phyloP scores from a whole-genome alignment of 1,140 invertebrate genomes.

The Philaenus spumarius region DNA sequence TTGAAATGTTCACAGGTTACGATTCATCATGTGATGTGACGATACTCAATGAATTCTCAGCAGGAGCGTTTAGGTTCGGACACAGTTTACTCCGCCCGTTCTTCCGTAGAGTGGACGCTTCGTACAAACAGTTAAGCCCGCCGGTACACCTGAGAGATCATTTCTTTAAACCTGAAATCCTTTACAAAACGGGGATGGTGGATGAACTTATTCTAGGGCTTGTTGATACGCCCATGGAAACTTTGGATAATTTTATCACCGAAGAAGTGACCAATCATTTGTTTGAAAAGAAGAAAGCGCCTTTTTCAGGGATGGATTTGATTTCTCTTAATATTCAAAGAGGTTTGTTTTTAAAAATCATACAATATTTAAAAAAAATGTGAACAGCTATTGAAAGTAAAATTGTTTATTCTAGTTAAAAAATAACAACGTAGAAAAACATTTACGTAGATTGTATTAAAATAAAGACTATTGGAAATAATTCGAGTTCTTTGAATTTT shows the following conservation, averaged over 20 bases:
- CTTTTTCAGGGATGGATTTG: constrained; percentile 80
- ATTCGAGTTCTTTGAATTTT: no score
- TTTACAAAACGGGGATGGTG: constrained; percentile 53
- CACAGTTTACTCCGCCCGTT: constrained; percentile 55
- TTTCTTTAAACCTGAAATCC: constrained; percentile 52
- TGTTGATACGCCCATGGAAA: constrained; percentile 84
- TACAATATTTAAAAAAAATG: no score
- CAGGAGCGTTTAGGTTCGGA: constrained; percentile 56
- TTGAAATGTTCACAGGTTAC: constrained; percentile 42
- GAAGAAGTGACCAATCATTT: constrained; percentile 91
- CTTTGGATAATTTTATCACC: constrained; percentile 84
- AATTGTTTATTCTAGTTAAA: no score
- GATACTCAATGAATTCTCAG: constrained; percentile 58
- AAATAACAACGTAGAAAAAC: no score
- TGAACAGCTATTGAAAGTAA: no score
- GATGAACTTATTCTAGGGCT: constrained; percentile 83
- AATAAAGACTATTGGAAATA: no score
- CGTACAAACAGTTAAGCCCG: constrained; percentile 37
- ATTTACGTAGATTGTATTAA: no score
- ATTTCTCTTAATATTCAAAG: constrained; percentile 81
- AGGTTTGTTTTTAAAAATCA: constrained; percentile 36
- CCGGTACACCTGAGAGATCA: constrained; percentile 48
- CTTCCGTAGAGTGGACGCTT: constrained; percentile 47
- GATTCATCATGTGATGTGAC: constrained; percentile 51
- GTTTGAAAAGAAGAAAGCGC: constrained; percentile 78